Conservation (phyloP, 2,888 invertebrate species). For the Cryptocheilus praepositus region DNA sequence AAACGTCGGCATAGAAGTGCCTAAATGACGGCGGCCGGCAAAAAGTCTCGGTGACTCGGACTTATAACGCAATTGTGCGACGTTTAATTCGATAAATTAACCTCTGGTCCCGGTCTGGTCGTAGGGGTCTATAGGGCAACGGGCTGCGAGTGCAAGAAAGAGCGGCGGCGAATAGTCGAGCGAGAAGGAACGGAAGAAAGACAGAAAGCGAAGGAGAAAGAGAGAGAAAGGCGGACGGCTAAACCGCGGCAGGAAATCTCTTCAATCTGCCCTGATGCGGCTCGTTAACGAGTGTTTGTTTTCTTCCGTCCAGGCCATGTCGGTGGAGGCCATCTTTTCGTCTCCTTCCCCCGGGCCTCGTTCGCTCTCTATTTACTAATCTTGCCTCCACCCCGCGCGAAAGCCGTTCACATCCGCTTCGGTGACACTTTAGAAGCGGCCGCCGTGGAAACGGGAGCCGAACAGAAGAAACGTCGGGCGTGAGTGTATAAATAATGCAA, state of each 20-base stretch:
- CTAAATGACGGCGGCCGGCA: constrained; percentile 17
- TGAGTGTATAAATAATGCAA: not conserved
- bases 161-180: constrained; percentile 23
- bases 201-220: constrained; percentile 31
- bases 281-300: constrained; percentile 72
- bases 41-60: constrained; percentile 64
- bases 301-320: constrained; percentile 60
- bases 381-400: not conserved
- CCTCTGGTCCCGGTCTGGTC: constrained; percentile 62
- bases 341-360: constrained; percentile 3
- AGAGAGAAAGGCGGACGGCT: constrained; percentile 50
- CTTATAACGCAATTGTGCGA: constrained; percentile 70
- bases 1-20: too few species aligned
- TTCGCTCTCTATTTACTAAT: not conserved
- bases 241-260: constrained; percentile 72
- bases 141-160: constrained; percentile 22
- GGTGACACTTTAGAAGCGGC: not conserved
- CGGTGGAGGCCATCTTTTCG: not conserved
- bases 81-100: constrained; percentile 73
- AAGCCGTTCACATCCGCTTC: not conserved
- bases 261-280: constrained; percentile 72
- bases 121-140: constrained; percentile 46
- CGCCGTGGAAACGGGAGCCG: not conserved
- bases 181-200: constrained; percentile 17
- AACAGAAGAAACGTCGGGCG: not conserved